Percentiles rank a stretch among this genome's conserved stretches.
Conservation (phyloP, 2,888 invertebrate genomes). For the Drosophila paramelanica region DNA sequence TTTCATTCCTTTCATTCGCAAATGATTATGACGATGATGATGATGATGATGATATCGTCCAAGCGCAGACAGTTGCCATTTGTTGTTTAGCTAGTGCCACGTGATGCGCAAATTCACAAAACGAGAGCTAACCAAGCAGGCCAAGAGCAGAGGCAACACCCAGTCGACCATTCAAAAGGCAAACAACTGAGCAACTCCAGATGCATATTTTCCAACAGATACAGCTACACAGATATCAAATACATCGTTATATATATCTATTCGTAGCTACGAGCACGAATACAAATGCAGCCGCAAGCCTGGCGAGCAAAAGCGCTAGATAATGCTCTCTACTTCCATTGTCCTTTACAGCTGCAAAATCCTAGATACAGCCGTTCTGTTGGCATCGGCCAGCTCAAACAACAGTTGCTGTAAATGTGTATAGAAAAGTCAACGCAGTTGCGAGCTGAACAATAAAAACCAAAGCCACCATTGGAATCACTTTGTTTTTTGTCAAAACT, state of each 20-base stretch:
- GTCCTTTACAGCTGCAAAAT: conserved; percentile 44
- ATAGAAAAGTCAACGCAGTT: conserved; percentile 35
- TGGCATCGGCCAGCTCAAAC: conserved; percentile 30
- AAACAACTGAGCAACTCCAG: conserved; percentile 54
- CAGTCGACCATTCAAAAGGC: conserved; percentile 47
- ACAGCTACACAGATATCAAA: conserved; percentile 26
- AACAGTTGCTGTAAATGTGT: conserved; percentile 39
- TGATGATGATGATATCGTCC: conserved; percentile 28
- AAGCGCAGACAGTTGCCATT: conserved; percentile 60
- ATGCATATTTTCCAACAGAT: conserved; percentile 49
- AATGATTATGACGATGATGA: conserved; percentile 29
- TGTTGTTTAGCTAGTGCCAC: conserved; percentile 68
- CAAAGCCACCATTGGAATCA: conserved; percentile 39
- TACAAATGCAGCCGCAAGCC: conserved; percentile 31
- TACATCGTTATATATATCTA: conserved; percentile 20
- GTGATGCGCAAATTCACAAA: conserved; percentile 76
- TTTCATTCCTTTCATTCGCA: conserved; percentile 9
- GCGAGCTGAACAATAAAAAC: conserved; percentile 45
- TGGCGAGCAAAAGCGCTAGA: conserved; percentile 46
- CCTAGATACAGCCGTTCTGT: conserved; percentile 35
- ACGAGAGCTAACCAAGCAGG: conserved; percentile 60
- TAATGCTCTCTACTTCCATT: conserved; percentile 49
- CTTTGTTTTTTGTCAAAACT: conserved; percentile 13
- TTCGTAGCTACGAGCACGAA: conserved; percentile 7
- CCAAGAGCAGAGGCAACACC: conserved; percentile 72